Base-by-base conservation (phyloP, 2,888 invertebrate species). In the Cerceris ruficornis region DNA sequence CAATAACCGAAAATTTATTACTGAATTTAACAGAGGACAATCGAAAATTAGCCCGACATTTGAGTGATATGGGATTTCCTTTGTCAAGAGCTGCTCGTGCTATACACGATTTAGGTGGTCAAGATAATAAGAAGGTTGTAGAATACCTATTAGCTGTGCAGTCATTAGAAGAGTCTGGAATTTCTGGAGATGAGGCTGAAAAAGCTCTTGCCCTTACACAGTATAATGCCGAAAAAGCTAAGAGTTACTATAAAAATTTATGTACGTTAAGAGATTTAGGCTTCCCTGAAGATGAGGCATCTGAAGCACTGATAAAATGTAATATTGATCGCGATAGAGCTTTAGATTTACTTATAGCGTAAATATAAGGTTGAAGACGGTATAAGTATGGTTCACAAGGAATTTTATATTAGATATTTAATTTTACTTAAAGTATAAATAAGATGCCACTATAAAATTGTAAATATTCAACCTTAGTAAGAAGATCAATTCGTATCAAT, bases 41-140 rank as follows among this genome's bases (percentile, higher is more conserved):
- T 72, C 96, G 96, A 91, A 94, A 93, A 52, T 93, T 97, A 88
- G 96, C 96, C 67, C 94, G 94, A 88, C 95, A 95, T 82, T 95
- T 98, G 74, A 95, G 95, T 88, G 95, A 95, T 77, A 98, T 98
- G 98, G 98, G 98, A 0, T 98, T 98, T 90, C 96, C 97, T 0
- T 91, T 96, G 66, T 94, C 96, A 73, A 94, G 97, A 91, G 97
- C 97, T 15, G 95, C 96, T 6, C 94, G 97, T 86, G 96, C 97
- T n/a, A 89, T 92, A 61, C 96, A 96, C 84, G 94, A 95, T 85
- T 93, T 95, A 64, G 93, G 97, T 81, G 97, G 98, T 73, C 94
- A 94, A 90, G 96, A 97, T 93, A 96, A 98, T 92, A 98, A 97
- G 93, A 97, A 96, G 95, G 97, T 97, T 84, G 95, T 98, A 72